Evolutionary conservation across 1,140 invertebrate species (phyloP).

Genomic region (Papilio polytes): DNA sequence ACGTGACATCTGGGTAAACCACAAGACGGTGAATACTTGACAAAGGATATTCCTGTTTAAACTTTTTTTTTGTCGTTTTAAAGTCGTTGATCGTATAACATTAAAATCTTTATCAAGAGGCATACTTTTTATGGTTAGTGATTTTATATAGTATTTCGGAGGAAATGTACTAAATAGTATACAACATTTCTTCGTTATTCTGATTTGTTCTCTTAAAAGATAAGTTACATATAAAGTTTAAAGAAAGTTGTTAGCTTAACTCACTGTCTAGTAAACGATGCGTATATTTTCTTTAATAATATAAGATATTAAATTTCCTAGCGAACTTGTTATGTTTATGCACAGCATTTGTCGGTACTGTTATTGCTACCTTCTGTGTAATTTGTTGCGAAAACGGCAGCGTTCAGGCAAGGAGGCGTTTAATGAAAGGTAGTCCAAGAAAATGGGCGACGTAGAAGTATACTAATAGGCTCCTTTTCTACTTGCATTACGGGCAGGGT

Average conservation of each 20-base stretch:
- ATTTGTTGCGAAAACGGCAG: conserved; percentile 50
- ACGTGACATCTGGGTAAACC: conserved; percentile 87
- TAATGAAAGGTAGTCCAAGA: conserved; percentile 55
- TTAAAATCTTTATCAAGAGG: no score
- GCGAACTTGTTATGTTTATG: conserved; percentile 8
- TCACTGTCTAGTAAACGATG: not conserved
- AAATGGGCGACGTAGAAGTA: conserved; percentile 52
- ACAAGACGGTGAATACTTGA: conserved; percentile 28
- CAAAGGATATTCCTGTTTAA: not conserved
- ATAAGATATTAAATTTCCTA: conserved; percentile 32
- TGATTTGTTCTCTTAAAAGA: not conserved
- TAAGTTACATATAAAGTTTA: conserved; percentile 5
- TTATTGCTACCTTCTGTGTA: conserved; percentile 49
- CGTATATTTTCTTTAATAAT: not conserved
- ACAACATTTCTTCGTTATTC: not conserved
- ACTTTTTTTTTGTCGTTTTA: no score
- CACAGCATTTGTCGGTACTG: conserved; percentile 46
- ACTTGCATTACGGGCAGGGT: conserved; percentile 53
- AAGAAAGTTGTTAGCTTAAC: not conserved
- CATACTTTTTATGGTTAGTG: no score
- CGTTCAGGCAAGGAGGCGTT: conserved; percentile 46
- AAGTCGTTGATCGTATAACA: no score
- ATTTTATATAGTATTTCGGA: no score
- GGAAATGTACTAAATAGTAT: not conserved
- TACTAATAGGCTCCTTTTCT: conserved; percentile 69